phyloP scores from a whole-genome alignment of 2,797 vertebrate genomes.

The Leptodactylus fallax region DNA sequence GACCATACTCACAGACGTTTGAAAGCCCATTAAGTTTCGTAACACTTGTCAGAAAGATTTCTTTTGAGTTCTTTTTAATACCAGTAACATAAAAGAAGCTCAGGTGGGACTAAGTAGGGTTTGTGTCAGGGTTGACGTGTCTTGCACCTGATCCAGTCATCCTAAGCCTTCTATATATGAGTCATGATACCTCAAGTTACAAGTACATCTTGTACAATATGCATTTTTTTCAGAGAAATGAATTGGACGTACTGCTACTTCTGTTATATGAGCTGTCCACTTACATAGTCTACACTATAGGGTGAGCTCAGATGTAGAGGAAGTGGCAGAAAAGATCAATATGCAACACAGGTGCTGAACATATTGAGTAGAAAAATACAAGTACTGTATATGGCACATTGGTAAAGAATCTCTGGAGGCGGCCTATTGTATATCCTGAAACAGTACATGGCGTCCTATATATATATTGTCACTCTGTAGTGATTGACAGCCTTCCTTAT shows the following conservation, averaged over 20 bases:
- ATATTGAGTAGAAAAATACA: too few species aligned
- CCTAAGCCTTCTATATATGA: background rate
- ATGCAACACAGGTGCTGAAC: too few species aligned
- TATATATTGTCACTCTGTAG: too few species aligned
- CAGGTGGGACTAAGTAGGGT: background rate
- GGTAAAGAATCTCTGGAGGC: too few species aligned
- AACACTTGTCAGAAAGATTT: background rate
- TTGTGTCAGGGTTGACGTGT: background rate
- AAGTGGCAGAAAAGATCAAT: too few species aligned
- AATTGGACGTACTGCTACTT: background rate
- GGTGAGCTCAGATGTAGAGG: background rate
- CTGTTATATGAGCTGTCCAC: background rate
- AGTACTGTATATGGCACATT: too few species aligned
- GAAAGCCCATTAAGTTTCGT: background rate
- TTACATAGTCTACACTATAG: background rate
- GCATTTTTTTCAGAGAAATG: background rate
- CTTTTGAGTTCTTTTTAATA: background rate
- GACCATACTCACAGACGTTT: background rate
- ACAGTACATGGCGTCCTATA: too few species aligned
- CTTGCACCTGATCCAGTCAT: background rate
- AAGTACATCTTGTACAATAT: conserved; percentile 1
- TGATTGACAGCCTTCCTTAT: too few species aligned
- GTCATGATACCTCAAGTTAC: background rate
- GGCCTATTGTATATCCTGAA: too few species aligned
- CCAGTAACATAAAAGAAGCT: background rate